Conservation (phyloP, 2,113 vertebrate species). For the Eubucco bourcierii region DNA sequence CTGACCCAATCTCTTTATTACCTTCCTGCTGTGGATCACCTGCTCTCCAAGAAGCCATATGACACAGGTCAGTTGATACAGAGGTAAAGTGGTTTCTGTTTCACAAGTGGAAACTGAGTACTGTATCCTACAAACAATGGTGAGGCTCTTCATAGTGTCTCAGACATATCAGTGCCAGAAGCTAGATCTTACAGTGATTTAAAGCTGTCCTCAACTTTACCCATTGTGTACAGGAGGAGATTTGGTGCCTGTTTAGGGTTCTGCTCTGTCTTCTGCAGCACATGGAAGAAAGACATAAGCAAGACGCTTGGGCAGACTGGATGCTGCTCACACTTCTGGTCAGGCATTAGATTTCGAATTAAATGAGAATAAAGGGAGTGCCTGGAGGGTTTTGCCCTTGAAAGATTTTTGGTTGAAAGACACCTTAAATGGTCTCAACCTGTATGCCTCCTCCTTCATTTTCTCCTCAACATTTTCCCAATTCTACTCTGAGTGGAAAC, state of each 20-base stretch:
- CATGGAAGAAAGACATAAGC: not conserved
- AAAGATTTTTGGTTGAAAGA: not conserved
- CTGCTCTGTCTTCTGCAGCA: not conserved
- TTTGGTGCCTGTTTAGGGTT: not conserved
- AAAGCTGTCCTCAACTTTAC: not conserved
- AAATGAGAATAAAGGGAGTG: not conserved
- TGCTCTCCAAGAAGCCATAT: not conserved
- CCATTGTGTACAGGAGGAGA: not conserved
- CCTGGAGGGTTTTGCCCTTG: not conserved
- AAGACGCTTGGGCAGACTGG: not conserved
- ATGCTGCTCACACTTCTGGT: not conserved
- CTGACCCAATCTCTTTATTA: not conserved
- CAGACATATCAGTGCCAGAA: not conserved
- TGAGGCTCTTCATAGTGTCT: not conserved
- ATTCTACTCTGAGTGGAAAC: not conserved
- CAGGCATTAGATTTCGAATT: not conserved
- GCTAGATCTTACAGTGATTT: not conserved
- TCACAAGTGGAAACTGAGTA: not conserved
- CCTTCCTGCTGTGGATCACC: not conserved
- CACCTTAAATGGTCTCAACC: not conserved
- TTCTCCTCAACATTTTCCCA: not conserved
- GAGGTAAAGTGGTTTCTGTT: not conserved
- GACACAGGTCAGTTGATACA: conserved; percentile 1
- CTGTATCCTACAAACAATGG: not conserved
- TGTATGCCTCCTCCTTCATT: not conserved